Evolutionary conservation across 2,888 invertebrate genomes (phyloP), one percentile per base, ranked within the genome.

Genomic region (Plebejus melissa): DNA sequence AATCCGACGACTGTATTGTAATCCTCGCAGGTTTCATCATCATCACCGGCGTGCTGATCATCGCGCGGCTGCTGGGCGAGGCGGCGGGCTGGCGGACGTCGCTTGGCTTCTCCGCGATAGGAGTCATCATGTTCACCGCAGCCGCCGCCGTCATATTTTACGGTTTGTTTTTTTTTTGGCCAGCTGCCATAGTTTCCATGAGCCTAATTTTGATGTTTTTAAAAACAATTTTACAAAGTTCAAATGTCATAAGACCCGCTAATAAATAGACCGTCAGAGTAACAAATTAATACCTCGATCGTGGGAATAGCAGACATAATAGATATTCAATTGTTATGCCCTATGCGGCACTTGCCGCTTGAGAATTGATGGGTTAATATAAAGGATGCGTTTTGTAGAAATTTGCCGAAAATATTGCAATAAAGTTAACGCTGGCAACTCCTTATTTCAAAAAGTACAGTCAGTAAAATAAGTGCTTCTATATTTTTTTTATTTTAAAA

Each of bases 121-220:
- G 95, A 0, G 94, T 95, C 32, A 87, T 95, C 69, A 88, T 96
- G 84, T 95, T 96, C 84, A 88, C 96, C 4, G 94, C 96, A 0
- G 94, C 96, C 0, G 96, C 95, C 50, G 95, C 95, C 79, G 91
- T 96, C 76, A 94, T 96, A 76, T 94, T 96, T 78, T 94, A 93
- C 83, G 94, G 94, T 93, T 82, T 87, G 84, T 80, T n/a, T 32
- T 60, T 60, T 60, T 32, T 9, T 22, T 65, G 54, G 54, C 54
- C 4, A 16, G 54, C 54, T 16, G 46, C 16, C 7, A n/a, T 22
- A 58, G 2, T 58, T 3, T 13, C 13, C 50, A 13, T 50, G 50
- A 13, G 4, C 13, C 13, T 50, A 13, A 13, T 50, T 50, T 50
- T 50, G 7, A 46, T 46, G 46, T 38, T 38, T 38, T 38, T 0